Evolutionary conservation across 2,888 invertebrate genomes (phyloP), one percentile per base, ranked within the genome.

Genomic region (Pachliopta kotzebuea): DNA sequence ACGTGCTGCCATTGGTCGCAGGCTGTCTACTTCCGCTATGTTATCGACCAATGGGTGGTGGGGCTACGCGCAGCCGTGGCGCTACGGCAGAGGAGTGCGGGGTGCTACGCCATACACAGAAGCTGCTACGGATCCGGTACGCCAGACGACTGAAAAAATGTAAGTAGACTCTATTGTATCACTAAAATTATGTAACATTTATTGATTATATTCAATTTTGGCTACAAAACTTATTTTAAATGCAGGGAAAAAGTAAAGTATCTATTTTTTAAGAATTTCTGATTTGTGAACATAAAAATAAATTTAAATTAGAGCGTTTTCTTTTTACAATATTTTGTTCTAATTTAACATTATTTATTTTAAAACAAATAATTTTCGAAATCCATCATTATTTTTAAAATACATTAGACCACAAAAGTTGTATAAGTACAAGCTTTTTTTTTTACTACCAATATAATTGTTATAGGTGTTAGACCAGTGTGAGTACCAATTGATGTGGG

Each of bases 41-140:
- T 75, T 76, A 70, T 74, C 79, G 76, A 76, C 90, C 91, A 91
- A 91, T 90, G 80, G 76, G 74, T 71, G 75, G 57, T 62, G 78
- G 68, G 80, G 83, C 81, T 80, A 78, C 85, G 90, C 90, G 90
- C 90, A 91, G 90, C 76, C 90, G 90, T 90, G 78, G 81, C 81
- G 70, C 76, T 77, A 76, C 66, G 77, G 75, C 77, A 77, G 80
- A 79, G 78, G 80, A 76, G 86, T 76, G 89, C 86, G 86, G 86
- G 88, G 86, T 65, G 85, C 85, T 83, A 81, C 83, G 76, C 78
- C 80, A 83, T 83, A 86, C 86, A 85, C 90, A 90, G 90, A 90
- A 84, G 86, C 81, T 81, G 83, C 85, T 79, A 76, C 79, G 83
- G 79, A 80, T 81, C 86, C 85, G 86, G 86, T 84, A 81, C 85